phyloP scores from a whole-genome alignment of 1,140 invertebrate genomes.

The Harpegnathos saltator region DNA sequence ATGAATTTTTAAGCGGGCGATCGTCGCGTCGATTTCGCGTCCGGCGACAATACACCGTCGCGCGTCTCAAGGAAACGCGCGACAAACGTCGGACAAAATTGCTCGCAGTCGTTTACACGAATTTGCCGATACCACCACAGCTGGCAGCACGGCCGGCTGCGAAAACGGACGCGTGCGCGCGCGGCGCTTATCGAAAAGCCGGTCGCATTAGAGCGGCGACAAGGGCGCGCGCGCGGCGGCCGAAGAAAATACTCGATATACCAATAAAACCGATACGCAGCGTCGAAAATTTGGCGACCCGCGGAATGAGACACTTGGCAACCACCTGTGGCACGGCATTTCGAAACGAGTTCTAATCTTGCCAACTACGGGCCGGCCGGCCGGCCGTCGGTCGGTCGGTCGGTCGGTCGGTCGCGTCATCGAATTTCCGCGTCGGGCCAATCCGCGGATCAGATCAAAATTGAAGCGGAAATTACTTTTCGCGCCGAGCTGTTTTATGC shows the following conservation, averaged over 20 bases:
- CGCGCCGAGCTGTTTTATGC: conserved; percentile 49
- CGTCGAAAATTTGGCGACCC: conserved; percentile 73
- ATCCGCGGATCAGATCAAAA: conserved; percentile 57
- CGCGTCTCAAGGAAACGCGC: no score
- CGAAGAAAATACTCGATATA: conserved; percentile 65
- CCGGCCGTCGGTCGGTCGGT: no score
- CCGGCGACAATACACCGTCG: no score
- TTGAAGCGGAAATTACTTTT: conserved; percentile 62
- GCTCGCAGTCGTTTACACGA: neutral
- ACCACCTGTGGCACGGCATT: conserved; percentile 75
- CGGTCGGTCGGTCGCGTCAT: conserved; percentile 59
- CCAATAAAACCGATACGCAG: conserved; percentile 61
- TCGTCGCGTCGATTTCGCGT: no score
- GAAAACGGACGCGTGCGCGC: neutral
- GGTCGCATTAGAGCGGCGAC: conserved; percentile 30
- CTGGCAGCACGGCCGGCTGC: neutral
- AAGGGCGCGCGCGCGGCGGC: conserved; percentile 3
- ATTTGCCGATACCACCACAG: neutral
- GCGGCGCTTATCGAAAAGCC: conserved; percentile 18
- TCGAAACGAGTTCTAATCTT: conserved; percentile 75
- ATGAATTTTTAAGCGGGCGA: no score
- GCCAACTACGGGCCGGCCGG: conserved; percentile 68
- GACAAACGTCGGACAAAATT: neutral
- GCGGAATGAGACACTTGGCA: conserved; percentile 75
- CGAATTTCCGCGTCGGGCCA: conserved; percentile 69